Conservation (phyloP, 2,888 invertebrate species). For the Tipula unca region DNA sequence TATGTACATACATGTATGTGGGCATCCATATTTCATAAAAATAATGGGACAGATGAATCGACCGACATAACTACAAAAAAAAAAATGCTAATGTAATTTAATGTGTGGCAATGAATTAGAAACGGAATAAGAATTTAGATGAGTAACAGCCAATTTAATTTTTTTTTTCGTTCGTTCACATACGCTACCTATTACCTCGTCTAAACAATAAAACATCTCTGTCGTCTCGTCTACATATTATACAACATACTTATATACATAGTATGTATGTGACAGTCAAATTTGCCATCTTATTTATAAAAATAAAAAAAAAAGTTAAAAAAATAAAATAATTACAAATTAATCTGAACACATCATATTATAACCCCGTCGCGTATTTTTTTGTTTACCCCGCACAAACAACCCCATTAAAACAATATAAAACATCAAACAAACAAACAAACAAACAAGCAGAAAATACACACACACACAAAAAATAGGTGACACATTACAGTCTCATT, state of each 20-base stretch:
- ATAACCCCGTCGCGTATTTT: not conserved
- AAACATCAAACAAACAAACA: not conserved
- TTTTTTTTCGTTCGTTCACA: not conserved
- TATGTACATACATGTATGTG: not conserved
- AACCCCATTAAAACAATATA: not conserved
- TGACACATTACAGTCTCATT: slow-evolving; percentile 14
- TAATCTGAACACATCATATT: not conserved
- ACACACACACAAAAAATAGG: not conserved
- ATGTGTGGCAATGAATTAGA: not conserved
- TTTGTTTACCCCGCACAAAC: not conserved
- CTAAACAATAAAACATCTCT: no score
- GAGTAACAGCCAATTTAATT: not conserved
- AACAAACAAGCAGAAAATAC: not conserved
- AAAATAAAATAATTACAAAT: not conserved
- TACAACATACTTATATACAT: not conserved
- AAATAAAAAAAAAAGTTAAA: not conserved
- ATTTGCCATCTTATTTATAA: not conserved
- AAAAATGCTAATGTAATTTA: not conserved
- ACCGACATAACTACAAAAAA: not conserved
- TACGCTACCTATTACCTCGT: not conserved
- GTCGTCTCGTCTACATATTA: not conserved
- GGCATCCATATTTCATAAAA: not conserved
- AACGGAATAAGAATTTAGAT: not conserved
- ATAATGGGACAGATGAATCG: slow-evolving; percentile 14
- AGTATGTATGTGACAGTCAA: not conserved